These are phyloP conservation scores for Eupithecia inturbata DNA, from an alignment of 2,888 invertebrate genomes.

Conservation along the genomic window DNA sequence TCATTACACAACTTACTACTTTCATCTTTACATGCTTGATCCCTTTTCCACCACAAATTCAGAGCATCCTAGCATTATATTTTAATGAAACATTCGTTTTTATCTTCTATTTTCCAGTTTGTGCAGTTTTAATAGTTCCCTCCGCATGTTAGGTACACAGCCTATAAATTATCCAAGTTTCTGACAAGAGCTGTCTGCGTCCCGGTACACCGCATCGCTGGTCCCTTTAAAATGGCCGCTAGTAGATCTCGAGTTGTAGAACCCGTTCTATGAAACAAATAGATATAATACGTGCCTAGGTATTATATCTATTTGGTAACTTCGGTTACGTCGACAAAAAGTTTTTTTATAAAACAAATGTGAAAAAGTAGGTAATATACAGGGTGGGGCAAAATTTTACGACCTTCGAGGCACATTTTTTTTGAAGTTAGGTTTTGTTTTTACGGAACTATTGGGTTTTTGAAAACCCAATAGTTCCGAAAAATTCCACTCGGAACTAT, in stretches of 20 bases:
- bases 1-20: neutral
- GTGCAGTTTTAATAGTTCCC: constrained; percentile 4
- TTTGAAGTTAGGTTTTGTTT: too few relatives aligned
- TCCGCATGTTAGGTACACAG: constrained; percentile 22
- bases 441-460: too few relatives aligned
- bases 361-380: neutral
- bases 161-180: constrained; percentile 40
- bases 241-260: neutral
- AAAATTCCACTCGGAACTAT: too few relatives aligned
- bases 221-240: constrained; percentile 31
- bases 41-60: neutral
- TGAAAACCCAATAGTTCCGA: too few relatives aligned
- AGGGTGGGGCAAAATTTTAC: neutral
- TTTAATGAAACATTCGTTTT: neutral
- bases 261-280: constrained; percentile 4
- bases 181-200: constrained; percentile 34
- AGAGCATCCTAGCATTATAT: too few relatives aligned
- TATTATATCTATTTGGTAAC: too few relatives aligned
- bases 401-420: neutral
- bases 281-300: neutral
- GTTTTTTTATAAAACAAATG: neutral
- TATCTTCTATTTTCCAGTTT: constrained; percentile 6
- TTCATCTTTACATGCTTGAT: neutral
- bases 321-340: neutral
- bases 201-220: constrained; percentile 26